Evolutionary conservation across 92 coral and sea anemone genomes (phyloP).

Genomic region (Nematostella vectensis): DNA sequence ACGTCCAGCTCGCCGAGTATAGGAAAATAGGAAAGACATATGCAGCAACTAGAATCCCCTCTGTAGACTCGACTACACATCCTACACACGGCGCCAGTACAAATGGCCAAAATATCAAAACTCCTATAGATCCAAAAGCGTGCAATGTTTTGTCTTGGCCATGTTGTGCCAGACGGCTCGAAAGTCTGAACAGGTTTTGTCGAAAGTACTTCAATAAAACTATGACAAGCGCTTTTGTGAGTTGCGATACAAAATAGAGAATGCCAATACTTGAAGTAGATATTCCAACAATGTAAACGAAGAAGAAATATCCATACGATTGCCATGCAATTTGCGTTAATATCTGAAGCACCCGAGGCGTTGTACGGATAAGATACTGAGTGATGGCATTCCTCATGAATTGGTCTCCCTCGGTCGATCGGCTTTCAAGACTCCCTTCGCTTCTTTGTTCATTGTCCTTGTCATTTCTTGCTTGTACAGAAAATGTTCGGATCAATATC

Average conservation of each 20-base stretch:
- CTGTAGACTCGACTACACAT: constrained; percentile 16
- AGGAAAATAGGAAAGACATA: constrained; percentile 32
- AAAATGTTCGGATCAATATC: constrained; percentile 1
- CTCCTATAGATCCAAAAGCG: constrained; percentile 38
- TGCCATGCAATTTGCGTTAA: constrained; percentile 50
- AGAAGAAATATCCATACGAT: constrained; percentile 33
- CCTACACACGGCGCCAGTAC: constrained; percentile 38
- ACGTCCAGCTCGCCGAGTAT: constrained; percentile 36
- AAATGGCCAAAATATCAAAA: constrained; percentile 55
- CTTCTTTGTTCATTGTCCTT: background rate
- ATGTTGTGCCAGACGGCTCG: constrained; percentile 15
- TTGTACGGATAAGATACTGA: constrained; percentile 3
- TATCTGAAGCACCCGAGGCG: constrained; percentile 19
- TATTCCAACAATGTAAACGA: constrained; percentile 27
- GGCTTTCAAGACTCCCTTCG: background rate
- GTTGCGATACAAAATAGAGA: constrained; percentile 42
- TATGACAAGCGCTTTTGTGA: constrained; percentile 28
- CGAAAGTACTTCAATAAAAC: constrained; percentile 14
- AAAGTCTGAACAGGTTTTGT: constrained; percentile 6
- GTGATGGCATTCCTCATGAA: background rate
- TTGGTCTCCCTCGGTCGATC: background rate
- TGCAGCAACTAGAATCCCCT: constrained; percentile 13
- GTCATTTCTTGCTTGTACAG: background rate
- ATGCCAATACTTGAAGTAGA: constrained; percentile 31
- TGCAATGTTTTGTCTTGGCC: constrained; percentile 35